These are phyloP conservation scores for Troides aeacus DNA, from an alignment of 2,888 invertebrate genomes.

Conservation along the genomic window DNA sequence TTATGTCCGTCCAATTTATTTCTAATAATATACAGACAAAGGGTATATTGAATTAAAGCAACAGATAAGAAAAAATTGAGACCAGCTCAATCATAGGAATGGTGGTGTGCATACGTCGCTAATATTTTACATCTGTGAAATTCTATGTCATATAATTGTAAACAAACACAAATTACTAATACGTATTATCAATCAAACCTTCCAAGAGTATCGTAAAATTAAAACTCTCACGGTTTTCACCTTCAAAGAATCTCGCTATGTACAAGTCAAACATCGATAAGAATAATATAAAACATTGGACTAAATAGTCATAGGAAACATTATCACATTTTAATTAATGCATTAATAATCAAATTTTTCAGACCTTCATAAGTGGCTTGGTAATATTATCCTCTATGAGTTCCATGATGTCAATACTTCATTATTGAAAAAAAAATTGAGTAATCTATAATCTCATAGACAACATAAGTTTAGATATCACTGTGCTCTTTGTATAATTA, in stretches of 20 bases:
- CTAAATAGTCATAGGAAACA: slow-evolving; percentile 3
- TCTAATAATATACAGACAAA: neutral
- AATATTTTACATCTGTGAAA: neutral
- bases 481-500: no score
- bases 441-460: neutral
- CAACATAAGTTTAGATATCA: neutral
- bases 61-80: slow-evolving; percentile 14
- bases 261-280: neutral
- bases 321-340: slow-evolving; percentile 4
- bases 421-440: neutral
- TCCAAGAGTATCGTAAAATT: neutral
- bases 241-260: no score
- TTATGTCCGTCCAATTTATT: neutral
- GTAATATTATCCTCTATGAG: neutral
- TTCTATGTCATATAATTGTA: neutral
- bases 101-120: neutral
- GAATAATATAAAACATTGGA: neutral
- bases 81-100: slow-evolving; percentile 25
- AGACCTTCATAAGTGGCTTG: neutral
- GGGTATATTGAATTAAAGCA: neutral
- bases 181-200: neutral
- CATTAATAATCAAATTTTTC: slow-evolving; percentile 8
- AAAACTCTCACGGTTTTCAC: neutral
- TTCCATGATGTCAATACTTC: neutral
- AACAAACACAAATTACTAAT: neutral